A percentile compares a stretch with the other conserved stretches of the same genome.
These are phyloP conservation scores for Oreochromis grahami DNA, from an alignment of 2,797 vertebrate species.

Conservation along the genomic window DNA sequence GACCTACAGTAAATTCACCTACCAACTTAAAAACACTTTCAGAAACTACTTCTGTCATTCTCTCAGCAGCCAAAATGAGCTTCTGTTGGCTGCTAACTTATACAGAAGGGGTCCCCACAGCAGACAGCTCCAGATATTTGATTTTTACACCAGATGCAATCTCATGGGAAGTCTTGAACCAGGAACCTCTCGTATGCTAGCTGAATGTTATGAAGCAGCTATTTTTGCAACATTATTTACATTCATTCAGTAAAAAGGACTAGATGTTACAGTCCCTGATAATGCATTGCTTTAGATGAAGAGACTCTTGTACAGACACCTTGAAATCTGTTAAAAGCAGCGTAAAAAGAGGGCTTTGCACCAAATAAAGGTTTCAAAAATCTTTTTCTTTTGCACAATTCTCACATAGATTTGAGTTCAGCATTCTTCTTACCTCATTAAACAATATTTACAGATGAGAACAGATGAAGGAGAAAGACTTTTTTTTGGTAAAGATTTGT, in stretches of 20 bases:
- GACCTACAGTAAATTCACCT: background rate
- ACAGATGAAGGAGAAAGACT: background rate
- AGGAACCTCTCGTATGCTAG: background rate
- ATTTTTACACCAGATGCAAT: background rate
- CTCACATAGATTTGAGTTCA: background rate
- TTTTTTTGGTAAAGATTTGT: background rate
- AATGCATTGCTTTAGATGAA: too few species aligned
- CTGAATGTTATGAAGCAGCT: background rate
- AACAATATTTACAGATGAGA: background rate
- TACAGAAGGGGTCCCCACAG: background rate
- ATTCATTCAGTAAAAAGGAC: too few species aligned
- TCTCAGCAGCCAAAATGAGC: background rate
- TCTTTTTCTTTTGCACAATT: background rate
- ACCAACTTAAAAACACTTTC: background rate
- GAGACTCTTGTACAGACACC: background rate
- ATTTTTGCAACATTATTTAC: background rate
- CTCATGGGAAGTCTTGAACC: background rate
- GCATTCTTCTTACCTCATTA: background rate
- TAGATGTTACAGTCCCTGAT: too few species aligned
- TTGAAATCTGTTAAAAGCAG: background rate
- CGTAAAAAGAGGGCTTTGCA: background rate
- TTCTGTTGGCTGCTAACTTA: background rate
- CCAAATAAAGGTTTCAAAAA: background rate
- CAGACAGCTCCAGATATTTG: background rate
- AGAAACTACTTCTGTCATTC: background rate